Conservation (phyloP, 2,888 invertebrate genomes). For the Limnephilus rhombicus region DNA sequence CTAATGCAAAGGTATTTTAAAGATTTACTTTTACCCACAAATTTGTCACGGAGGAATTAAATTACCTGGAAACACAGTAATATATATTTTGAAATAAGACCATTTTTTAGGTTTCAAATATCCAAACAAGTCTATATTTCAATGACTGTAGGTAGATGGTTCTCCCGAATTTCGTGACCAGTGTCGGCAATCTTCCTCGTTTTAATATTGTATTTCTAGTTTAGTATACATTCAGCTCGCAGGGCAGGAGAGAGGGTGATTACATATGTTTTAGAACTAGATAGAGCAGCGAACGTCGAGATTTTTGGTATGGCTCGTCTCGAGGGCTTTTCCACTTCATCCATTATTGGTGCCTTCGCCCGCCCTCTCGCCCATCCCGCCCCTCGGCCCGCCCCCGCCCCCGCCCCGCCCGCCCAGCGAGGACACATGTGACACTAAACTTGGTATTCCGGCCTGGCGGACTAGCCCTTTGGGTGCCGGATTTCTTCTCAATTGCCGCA, state of each 20-base stretch:
- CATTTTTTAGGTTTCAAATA: too few species aligned
- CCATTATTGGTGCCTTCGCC: conserved; percentile 22
- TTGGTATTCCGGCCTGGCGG: conserved; percentile 39
- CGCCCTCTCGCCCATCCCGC: not conserved
- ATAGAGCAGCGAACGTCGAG: conserved; percentile 2
- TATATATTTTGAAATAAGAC: too few species aligned
- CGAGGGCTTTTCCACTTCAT: conserved; percentile 30
- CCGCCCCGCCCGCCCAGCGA: not conserved
- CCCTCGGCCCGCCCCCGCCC: not conserved
- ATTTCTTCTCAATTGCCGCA: conserved; percentile 42
- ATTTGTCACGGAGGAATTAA: too few species aligned
- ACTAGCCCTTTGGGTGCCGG: conserved; percentile 40
- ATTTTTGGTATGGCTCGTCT: conserved; percentile 38
- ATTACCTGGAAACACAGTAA: too few species aligned
- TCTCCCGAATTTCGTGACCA: not conserved
- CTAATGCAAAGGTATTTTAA: too few species aligned
- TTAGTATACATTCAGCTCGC: not conserved
- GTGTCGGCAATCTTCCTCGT: not conserved
- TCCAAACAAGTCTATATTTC: not conserved
- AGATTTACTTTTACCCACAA: too few species aligned
- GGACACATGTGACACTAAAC: conserved; percentile 33
- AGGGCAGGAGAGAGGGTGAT: conserved; percentile 17
- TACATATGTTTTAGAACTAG: conserved; percentile 34
- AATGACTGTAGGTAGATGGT: not conserved
- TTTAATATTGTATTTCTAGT: not conserved